Evolutionary conservation across 2,797 vertebrate species (phyloP).

Genomic region (Betta splendens): DNA sequence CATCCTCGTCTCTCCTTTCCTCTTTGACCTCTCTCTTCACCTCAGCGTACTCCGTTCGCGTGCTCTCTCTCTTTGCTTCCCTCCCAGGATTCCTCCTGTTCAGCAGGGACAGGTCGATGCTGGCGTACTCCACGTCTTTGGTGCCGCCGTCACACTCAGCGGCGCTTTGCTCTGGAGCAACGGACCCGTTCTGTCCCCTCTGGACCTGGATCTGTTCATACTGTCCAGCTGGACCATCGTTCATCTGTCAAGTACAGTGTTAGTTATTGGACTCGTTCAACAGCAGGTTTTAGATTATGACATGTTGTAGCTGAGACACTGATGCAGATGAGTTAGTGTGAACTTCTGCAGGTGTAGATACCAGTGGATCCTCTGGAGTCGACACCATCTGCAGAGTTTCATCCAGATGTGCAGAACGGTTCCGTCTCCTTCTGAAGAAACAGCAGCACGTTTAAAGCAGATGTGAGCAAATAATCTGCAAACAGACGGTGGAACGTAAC

Average conservation of each 20-base stretch:
- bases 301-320: too few relatives aligned
- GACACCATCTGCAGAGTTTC: constrained; percentile 50
- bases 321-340: too few relatives aligned
- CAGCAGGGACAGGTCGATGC: constrained; percentile 38
- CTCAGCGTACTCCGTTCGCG: constrained; percentile 40
- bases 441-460: not conserved
- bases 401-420: constrained; percentile 1
- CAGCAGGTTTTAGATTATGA: too few relatives aligned
- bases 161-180: not conserved
- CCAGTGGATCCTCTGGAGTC: constrained; percentile 43
- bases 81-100: constrained; percentile 2
- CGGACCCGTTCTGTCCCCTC: not conserved
- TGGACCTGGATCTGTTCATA: constrained; percentile 6
- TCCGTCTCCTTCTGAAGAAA: constrained; percentile 35
- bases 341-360: too few relatives aligned
- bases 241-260: constrained; percentile 18
- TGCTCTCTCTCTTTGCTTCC: not conserved
- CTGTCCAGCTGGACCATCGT: not conserved
- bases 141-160: not conserved
- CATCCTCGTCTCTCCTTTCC: not conserved
- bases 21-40: constrained; percentile 21
- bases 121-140: constrained; percentile 43
- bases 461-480: not conserved
- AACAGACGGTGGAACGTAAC: not conserved
- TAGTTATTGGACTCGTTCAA: not conserved